A percentile compares a stretch with the other conserved stretches of the same genome.
Conservation (phyloP, 2,113 vertebrate genomes). For the Smithornis capensis region DNA sequence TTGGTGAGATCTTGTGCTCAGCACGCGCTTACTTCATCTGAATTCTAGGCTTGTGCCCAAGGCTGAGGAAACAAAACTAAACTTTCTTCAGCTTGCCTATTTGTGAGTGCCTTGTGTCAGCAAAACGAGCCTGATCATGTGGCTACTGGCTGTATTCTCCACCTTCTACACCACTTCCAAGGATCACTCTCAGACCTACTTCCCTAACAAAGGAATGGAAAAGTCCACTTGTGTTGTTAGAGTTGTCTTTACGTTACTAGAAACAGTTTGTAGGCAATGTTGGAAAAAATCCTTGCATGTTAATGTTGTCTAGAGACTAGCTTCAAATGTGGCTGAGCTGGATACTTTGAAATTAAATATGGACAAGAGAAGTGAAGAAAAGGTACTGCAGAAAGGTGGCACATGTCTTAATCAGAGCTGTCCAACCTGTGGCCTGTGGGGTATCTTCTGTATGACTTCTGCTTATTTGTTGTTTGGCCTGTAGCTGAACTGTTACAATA, state of each 20-base stretch:
- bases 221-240: background rate
- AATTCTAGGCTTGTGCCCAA: constrained; percentile 39
- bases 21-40: background rate
- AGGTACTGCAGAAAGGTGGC: background rate
- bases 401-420: background rate
- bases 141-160: background rate
- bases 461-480: background rate
- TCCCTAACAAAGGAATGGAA: background rate
- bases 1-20: background rate
- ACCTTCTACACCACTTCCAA: constrained; percentile 9
- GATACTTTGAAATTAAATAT: background rate
- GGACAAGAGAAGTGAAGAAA: background rate
- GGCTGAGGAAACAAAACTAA: constrained; percentile 52
- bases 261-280: background rate
- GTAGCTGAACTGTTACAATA: background rate
- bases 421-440: background rate
- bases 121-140: constrained; percentile 25
- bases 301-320: background rate
- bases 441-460: background rate
- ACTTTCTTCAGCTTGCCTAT: constrained; percentile 39
- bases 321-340: background rate
- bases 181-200: background rate
- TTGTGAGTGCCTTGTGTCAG: constrained; percentile 34
- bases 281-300: background rate
- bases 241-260: background rate